Conservation (phyloP, 2,888 invertebrate genomes). For the Corbicula japonica region DNA sequence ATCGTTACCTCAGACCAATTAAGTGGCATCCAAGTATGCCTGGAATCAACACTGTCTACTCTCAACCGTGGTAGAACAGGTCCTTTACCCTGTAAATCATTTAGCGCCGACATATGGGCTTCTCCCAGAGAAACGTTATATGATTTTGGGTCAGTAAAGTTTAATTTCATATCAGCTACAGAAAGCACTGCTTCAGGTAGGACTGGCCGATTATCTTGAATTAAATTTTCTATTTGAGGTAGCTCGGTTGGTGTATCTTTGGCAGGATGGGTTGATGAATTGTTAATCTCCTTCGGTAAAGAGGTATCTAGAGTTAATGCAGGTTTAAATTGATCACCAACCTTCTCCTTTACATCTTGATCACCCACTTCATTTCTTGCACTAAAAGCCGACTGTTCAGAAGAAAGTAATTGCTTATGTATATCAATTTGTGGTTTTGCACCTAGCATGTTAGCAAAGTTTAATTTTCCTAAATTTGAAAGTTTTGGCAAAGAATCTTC, state of each 20-base stretch:
- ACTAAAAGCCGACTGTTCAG: too few species aligned
- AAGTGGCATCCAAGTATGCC: slow-evolving; percentile 59
- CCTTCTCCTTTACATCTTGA: too few species aligned
- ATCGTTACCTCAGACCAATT: slow-evolving; percentile 71
- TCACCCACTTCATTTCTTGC: too few species aligned
- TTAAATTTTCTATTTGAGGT: not conserved
- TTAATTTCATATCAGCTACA: not conserved
- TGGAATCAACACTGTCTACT: not conserved
- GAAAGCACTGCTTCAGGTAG: not conserved
- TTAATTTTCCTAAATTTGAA: slow-evolving; percentile 14
- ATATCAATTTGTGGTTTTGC: too few species aligned
- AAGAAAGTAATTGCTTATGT: too few species aligned
- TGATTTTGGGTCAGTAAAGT: not conserved
- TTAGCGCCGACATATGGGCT: not conserved
- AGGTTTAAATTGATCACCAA: too few species aligned
- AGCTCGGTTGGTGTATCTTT: too few species aligned
- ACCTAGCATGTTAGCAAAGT: too few species aligned
- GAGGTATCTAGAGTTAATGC: too few species aligned
- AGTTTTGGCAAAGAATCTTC: slow-evolving; percentile 21
- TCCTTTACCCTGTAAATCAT: slow-evolving; percentile 13
- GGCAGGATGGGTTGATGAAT: too few species aligned
- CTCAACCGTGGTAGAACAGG: slow-evolving; percentile 22
- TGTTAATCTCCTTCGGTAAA: too few species aligned
- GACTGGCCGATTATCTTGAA: not conserved
- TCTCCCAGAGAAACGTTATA: slow-evolving; percentile 2